Base-by-base conservation (phyloP, 2,888 invertebrate genomes). In the Dicycla oo region DNA sequence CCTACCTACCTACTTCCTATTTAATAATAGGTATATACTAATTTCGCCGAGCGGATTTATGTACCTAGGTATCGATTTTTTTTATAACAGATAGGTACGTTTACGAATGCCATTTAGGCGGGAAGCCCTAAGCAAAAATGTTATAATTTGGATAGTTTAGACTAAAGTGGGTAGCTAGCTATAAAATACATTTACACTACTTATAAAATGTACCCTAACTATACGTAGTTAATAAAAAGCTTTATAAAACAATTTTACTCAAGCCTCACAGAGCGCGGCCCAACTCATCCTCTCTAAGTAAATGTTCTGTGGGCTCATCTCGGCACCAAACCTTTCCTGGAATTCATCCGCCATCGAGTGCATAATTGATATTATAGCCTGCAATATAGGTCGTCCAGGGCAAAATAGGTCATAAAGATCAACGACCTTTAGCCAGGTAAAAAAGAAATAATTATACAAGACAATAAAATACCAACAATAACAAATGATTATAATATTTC, bases 331-430 rank as follows among this genome's bases (percentile, higher is more conserved):
- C 10, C 34, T 43, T 64, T 61, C 60, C 63, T 40, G 34, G 68
- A 64, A 77, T 45, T 40, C 54, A 72, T 40, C 63, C 56, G 65
- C 70, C 38, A 11, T 15, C 51, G 18, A 13, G 57, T 58, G 64
- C 66, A 49, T 49, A 61, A 78, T 80, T 69, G 79, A 80, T 80
- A 82, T 60, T 69, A 11, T 23, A 69, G 49, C 57, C 57, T 58
- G 51, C 38, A 58, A 61, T 54, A 61, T 71, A 70, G 78, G 76
- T 64, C 84, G 68, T 58, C 51, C 66, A 70, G 80, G 73, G 74
- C 58, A 66, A 82, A 73, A 58, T 72, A 82, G 82, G 82, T 82
- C 84, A 73, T 58, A 69, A 34, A 68, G 84, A 61, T 74, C 82
- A 70, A 54, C 77, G 74, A 75, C 72, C 70, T 61, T 58, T 62